Conservation (phyloP, 2,888 invertebrate genomes). For the Amphipoea lucens region DNA sequence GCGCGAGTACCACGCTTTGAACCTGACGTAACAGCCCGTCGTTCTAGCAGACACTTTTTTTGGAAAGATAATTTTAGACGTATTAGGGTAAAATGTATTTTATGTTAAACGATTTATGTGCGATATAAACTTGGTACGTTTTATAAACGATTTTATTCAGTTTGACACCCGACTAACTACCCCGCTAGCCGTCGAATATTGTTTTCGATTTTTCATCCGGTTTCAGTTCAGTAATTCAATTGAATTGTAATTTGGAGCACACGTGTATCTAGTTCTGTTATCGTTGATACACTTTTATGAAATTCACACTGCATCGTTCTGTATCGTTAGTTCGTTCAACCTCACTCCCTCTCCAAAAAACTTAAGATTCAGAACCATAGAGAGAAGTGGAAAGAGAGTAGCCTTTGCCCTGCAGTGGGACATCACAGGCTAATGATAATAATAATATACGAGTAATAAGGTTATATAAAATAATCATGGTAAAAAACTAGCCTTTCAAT, state of each 20-base stretch:
- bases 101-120: conserved; percentile 7
- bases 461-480: too few species aligned
- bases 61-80: conserved; percentile 60
- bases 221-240: conserved; percentile 40
- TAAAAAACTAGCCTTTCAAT: too few species aligned
- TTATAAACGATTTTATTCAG: conserved; percentile 29
- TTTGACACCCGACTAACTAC: conserved; percentile 8
- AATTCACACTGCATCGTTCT: not conserved
- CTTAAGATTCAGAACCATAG: not conserved
- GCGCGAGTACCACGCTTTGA: conserved; percentile 71
- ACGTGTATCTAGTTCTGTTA: not conserved
- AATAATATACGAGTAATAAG: too few species aligned
- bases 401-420: too few species aligned
- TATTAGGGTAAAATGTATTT: conserved; percentile 42
- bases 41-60: conserved; percentile 56
- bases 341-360: not conserved
- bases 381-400: too few species aligned
- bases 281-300: not conserved
- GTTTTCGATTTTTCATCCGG: conserved; percentile 18
- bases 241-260: conserved; percentile 5
- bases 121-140: conserved; percentile 1
- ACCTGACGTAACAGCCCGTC: conserved; percentile 62
- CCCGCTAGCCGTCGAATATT: conserved; percentile 1
- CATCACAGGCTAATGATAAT: too few species aligned
- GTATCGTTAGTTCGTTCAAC: not conserved